These are phyloP conservation scores for Mustela nigripes DNA, from an alignment of 2,113 vertebrate species.

Conservation along the genomic window DNA sequence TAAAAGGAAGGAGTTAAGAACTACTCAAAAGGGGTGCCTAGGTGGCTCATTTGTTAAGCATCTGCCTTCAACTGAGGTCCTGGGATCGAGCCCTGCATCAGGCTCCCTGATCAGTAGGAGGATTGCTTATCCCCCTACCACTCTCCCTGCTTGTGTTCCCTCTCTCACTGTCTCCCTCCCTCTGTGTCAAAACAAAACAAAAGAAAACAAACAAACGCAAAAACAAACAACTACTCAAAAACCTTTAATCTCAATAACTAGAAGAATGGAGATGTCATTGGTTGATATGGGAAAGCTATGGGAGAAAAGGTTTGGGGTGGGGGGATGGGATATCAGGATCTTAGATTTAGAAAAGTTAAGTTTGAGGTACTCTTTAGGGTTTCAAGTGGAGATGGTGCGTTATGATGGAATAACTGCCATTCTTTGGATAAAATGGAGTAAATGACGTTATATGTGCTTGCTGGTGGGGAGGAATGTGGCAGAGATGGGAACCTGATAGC, in stretches of 20 bases:
- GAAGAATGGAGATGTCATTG: neutral
- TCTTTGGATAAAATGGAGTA: too few relatives aligned
- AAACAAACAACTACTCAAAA: neutral
- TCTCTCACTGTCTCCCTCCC: too few relatives aligned
- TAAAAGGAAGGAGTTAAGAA: neutral
- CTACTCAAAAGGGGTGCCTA: neutral
- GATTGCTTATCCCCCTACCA: too few relatives aligned
- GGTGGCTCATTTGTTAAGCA: too few relatives aligned
- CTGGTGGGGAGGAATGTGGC: neutral
- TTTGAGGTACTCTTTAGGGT: neutral
- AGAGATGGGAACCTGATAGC: neutral
- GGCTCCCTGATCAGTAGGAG: too few relatives aligned
- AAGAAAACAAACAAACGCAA: too few relatives aligned
- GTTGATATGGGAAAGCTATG: neutral
- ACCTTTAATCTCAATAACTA: neutral
- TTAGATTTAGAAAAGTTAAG: neutral
- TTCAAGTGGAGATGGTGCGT: neutral
- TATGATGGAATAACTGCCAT: neutral
- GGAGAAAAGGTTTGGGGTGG: neutral
- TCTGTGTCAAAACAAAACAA: too few relatives aligned
- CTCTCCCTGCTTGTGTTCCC: too few relatives aligned
- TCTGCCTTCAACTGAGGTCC: too few relatives aligned
- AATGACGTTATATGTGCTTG: fast-evolving
- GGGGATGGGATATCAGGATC: neutral
- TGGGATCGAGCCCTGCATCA: too few relatives aligned